A percentile compares a stretch with the other conserved stretches of the same genome.
phyloP scores from a whole-genome alignment of 2,113 vertebrate species.

The Corythaeola cristata region DNA sequence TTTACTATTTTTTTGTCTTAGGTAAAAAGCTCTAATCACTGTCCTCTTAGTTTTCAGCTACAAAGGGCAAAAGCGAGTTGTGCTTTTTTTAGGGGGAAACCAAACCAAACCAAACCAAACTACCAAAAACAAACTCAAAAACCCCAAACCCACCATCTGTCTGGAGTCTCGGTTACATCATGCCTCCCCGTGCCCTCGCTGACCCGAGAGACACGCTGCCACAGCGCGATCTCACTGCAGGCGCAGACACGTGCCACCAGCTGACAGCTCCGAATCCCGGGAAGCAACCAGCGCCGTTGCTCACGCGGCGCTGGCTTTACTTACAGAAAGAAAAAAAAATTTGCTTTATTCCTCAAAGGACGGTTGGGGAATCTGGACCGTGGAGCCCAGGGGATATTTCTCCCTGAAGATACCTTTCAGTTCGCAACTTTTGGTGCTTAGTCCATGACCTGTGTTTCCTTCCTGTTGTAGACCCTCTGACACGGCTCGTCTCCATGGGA shows the following conservation, averaged over 20 bases:
- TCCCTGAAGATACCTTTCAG: not conserved
- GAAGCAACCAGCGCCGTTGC: not conserved
- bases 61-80: not conserved
- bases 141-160: not conserved
- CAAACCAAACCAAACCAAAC: not conserved
- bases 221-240: not conserved
- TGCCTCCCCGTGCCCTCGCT: accelerated
- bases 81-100: not conserved
- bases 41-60: not conserved
- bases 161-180: not conserved
- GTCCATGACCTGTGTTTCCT: not conserved
- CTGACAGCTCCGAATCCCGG: not conserved
- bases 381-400: not conserved
- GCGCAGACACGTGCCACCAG: not conserved
- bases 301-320: not conserved
- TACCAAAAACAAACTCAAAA: not conserved
- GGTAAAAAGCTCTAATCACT: not conserved
- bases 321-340: not conserved
- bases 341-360: not conserved
- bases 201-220: not conserved
- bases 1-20: not conserved
- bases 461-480: not conserved
- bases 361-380: not conserved
- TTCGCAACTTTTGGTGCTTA: not conserved
- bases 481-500: no score